phyloP scores from a whole-genome alignment of 2,888 invertebrate species.

The Pheosia gnoma region DNA sequence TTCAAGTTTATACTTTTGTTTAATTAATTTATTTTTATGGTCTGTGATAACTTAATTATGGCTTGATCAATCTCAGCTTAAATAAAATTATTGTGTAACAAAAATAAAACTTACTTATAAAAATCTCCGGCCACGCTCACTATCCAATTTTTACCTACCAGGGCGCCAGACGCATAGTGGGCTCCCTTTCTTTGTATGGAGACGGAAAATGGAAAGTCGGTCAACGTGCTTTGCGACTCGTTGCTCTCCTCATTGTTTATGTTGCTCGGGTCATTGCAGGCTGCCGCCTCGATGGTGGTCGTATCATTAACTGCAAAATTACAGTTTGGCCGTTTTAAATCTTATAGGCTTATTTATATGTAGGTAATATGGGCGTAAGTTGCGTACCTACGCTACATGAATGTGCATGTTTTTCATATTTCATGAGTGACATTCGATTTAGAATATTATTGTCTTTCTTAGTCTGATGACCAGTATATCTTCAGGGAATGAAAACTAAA shows the following conservation, averaged over 20 bases:
- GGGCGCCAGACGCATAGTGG: slow-evolving; percentile 67
- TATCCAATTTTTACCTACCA: slow-evolving; percentile 64
- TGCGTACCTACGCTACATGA: no score
- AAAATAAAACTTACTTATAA: slow-evolving; percentile 57
- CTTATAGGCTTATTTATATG: no score
- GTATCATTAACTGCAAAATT: slow-evolving; percentile 2
- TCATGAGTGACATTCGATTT: no score
- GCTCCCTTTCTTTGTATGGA: slow-evolving; percentile 68
- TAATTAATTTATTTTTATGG: no score
- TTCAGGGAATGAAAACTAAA: no score
- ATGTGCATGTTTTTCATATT: no score
- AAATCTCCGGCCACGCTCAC: slow-evolving; percentile 67
- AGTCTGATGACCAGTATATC: no score
- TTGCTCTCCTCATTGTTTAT: slow-evolving; percentile 27
- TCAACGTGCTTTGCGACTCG: slow-evolving; percentile 31
- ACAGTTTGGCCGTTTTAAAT: not conserved
- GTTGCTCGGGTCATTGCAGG: slow-evolving; percentile 33
- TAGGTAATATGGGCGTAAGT: no score
- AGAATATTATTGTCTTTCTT: no score
- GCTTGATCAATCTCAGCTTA: not conserved
- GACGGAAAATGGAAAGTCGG: slow-evolving; percentile 63
- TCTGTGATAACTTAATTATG: no score
- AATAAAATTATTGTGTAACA: no score
- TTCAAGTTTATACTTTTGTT: no score
- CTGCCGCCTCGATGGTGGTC: slow-evolving; percentile 26